These are phyloP conservation scores for Paramuricea clavata DNA, from an alignment of 92 coral and sea anemone genomes.

Conservation along the genomic window DNA sequence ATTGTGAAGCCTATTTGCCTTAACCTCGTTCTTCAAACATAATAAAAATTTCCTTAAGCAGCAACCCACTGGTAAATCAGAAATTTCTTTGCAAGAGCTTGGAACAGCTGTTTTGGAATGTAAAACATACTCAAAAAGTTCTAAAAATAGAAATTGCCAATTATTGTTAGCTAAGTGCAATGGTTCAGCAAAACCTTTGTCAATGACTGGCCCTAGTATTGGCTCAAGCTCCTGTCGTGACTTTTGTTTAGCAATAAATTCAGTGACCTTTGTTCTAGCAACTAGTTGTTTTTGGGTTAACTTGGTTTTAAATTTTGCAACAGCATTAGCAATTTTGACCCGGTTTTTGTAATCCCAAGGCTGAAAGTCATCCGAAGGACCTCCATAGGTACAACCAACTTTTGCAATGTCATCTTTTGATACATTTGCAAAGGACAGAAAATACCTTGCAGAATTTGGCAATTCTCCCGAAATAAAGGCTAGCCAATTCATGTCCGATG, in stretches of 20 bases:
- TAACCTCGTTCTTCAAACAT: slow-evolving; percentile 7
- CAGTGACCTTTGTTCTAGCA: slow-evolving; percentile 56
- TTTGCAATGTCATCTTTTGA: slow-evolving; percentile 19
- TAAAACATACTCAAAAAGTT: not conserved
- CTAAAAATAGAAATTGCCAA: slow-evolving; percentile 9
- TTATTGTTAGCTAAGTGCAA: no score
- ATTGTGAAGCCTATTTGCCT: slow-evolving; percentile 4
- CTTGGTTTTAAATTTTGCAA: slow-evolving; percentile 45
- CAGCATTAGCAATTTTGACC: slow-evolving; percentile 40
- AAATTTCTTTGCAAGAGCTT: not conserved
- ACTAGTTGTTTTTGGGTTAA: slow-evolving; percentile 42
- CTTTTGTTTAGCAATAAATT: slow-evolving; percentile 59
- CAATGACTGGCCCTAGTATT: slow-evolving; percentile 59
- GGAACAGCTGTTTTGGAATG: slow-evolving; percentile 8
- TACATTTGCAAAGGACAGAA: slow-evolving; percentile 65
- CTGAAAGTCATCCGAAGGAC: slow-evolving; percentile 12
- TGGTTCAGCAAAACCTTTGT: slow-evolving; percentile 57
- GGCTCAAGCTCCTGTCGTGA: slow-evolving; percentile 66
- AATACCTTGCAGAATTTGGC: slow-evolving; percentile 45
- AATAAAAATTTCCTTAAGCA: not conserved
- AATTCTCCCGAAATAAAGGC: slow-evolving; percentile 59
- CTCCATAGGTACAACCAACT: slow-evolving; percentile 43
- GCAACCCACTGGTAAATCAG: not conserved
- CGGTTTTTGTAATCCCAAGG: slow-evolving; percentile 63
- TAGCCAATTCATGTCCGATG: slow-evolving; percentile 60